phyloP scores from a whole-genome alignment of 1,140 invertebrate genomes.

The Bactericera cockerelli region DNA sequence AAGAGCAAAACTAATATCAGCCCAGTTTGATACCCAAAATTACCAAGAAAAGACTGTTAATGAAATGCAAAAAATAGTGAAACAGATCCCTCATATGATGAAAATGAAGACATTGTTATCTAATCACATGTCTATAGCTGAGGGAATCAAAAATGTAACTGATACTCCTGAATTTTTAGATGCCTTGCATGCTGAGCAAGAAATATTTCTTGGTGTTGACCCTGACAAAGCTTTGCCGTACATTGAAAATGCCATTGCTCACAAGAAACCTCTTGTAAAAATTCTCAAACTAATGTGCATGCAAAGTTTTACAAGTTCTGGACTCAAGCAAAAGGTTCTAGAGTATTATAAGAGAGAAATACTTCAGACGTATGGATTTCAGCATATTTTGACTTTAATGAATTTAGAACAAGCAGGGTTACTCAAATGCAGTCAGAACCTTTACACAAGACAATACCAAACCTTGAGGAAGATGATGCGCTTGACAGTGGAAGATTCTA shows the following conservation, averaged over 20 bases:
- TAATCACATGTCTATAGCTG: constrained; percentile 57
- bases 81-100: constrained; percentile 72
- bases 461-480: constrained; percentile 43
- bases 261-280: constrained; percentile 60
- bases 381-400: constrained; percentile 64
- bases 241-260: constrained; percentile 83
- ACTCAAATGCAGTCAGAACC: constrained; percentile 33
- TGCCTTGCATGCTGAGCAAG: constrained; percentile 62
- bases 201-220: constrained; percentile 79
- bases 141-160: constrained; percentile 55
- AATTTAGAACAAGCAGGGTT: constrained; percentile 81
- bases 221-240: constrained; percentile 73
- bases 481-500: constrained; percentile 73
- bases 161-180: constrained; percentile 48
- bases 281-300: constrained; percentile 59
- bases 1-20: constrained; percentile 73
- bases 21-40: constrained; percentile 71
- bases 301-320: constrained; percentile 73
- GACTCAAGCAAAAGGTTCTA: constrained; percentile 75
- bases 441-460: background rate
- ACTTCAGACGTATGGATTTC: constrained; percentile 77
- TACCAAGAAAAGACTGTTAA: constrained; percentile 73
- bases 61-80: constrained; percentile 88
- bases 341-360: constrained; percentile 89
- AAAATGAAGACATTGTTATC: constrained; percentile 71